Evolutionary conservation across 1,140 invertebrate genomes (phyloP).

Genomic region (Probaryconus sp.): DNA sequence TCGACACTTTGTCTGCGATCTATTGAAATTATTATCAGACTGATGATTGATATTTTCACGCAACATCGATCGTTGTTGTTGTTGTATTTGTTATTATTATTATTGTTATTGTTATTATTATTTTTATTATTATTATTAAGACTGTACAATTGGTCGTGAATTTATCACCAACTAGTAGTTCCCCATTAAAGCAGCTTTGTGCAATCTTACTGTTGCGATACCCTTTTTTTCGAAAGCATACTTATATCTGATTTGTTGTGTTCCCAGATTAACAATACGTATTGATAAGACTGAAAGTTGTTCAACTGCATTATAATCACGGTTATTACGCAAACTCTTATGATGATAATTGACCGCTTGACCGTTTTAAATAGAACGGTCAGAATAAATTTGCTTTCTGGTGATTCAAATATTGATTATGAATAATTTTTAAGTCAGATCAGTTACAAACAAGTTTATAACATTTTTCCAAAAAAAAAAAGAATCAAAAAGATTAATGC

Average conservation of each 20-base stretch:
- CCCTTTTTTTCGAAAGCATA: slow-evolving; percentile 33
- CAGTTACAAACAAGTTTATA: too few species aligned
- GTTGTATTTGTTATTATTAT: background rate
- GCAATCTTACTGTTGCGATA: slow-evolving; percentile 43
- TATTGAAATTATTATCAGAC: slow-evolving; percentile 22
- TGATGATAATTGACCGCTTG: too few species aligned
- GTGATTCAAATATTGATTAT: too few species aligned
- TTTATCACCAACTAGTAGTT: slow-evolving; percentile 39
- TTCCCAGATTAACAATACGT: slow-evolving; percentile 10
- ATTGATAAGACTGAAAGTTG: background rate
- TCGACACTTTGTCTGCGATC: slow-evolving; percentile 25
- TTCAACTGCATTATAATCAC: too few species aligned
- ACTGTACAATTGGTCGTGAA: slow-evolving; percentile 15
- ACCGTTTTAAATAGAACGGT: too few species aligned
- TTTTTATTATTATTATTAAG: slow-evolving; percentile 10
- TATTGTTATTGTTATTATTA: slow-evolving; percentile 26
- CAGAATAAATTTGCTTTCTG: too few species aligned
- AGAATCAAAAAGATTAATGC: too few species aligned
- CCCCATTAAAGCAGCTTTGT: slow-evolving; percentile 16
- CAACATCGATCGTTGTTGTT: too few species aligned
- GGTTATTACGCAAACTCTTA: too few species aligned
- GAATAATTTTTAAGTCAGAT: too few species aligned
- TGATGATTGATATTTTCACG: slow-evolving; percentile 41
- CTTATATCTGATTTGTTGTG: slow-evolving; percentile 47
- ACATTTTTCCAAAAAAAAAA: too few species aligned